phyloP scores from a whole-genome alignment of 2,888 invertebrate genomes.

The Trissoscelio sp. region DNA sequence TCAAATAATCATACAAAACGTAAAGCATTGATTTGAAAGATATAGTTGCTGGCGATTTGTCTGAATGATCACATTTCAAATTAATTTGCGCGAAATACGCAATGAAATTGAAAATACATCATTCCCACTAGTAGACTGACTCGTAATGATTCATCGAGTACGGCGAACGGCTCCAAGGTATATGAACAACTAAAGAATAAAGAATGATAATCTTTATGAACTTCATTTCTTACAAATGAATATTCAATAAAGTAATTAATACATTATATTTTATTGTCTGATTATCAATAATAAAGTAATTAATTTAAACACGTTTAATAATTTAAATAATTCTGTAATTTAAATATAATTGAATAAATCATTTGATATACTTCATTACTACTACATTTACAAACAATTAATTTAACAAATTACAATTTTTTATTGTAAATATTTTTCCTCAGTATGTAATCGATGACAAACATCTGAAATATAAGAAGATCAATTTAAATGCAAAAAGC shows the following conservation, averaged over 20 bases:
- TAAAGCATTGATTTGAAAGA: slow-evolving; percentile 17
- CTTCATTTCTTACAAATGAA: slow-evolving; percentile 1
- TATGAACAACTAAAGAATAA: slow-evolving; percentile 12
- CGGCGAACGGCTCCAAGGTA: slow-evolving; percentile 37
- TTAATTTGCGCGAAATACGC: slow-evolving; percentile 51
- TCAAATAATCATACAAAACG: no score
- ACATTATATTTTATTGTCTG: slow-evolving; percentile 10
- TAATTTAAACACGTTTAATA: no score
- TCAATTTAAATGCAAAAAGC: slow-evolving; percentile 49
- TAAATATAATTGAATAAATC: not conserved
- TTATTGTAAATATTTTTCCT: not conserved
- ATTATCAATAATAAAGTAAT: not conserved
- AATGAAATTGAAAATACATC: slow-evolving; percentile 58
- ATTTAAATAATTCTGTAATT: no score
- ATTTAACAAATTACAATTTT: no score
- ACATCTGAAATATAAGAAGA: slow-evolving; percentile 17
- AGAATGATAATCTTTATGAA: slow-evolving; percentile 23
- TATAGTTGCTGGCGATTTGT: slow-evolving; percentile 2
- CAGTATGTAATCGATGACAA: slow-evolving; percentile 11
- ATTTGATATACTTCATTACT: no score
- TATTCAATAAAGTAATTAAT: slow-evolving; percentile 5
- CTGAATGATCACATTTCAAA: slow-evolving; percentile 31
- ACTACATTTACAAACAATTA: no score
- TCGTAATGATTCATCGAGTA: slow-evolving; percentile 56
- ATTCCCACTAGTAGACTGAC: slow-evolving; percentile 23